Evolutionary conservation across 2,888 invertebrate genomes (phyloP).

Genomic region (Pimpla rufipes): DNA sequence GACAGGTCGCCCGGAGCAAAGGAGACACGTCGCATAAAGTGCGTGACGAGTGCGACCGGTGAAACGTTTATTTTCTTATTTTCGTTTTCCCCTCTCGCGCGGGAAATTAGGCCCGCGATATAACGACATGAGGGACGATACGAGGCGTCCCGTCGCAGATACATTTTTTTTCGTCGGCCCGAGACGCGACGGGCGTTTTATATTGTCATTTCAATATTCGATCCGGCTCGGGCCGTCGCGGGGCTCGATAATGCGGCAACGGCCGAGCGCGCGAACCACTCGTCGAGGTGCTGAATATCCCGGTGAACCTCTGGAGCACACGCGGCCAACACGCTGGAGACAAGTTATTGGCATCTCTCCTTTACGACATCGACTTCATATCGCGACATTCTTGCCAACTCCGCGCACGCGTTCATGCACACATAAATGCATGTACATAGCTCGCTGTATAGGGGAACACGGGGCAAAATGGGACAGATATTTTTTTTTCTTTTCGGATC

Average conservation of each 20-base stretch:
- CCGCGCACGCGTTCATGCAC: slow-evolving; percentile 25
- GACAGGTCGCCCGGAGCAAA: slow-evolving; percentile 41
- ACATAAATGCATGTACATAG: slow-evolving; percentile 31
- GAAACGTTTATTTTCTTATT: slow-evolving; percentile 59
- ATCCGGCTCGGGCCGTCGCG: slow-evolving; percentile 22
- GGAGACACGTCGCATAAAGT: slow-evolving; percentile 58
- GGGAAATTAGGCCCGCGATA: slow-evolving; percentile 55
- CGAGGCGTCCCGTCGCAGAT: slow-evolving; percentile 10
- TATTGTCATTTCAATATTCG: slow-evolving; percentile 55
- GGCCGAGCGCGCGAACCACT: slow-evolving; percentile 21
- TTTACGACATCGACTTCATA: slow-evolving; percentile 73
- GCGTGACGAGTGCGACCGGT: slow-evolving; percentile 58
- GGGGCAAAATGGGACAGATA: too few species aligned
- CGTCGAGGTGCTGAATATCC: slow-evolving; percentile 54
- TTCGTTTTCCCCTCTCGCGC: slow-evolving; percentile 24
- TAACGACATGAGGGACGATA: slow-evolving; percentile 4
- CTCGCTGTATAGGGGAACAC: too few species aligned
- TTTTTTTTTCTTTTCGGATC: too few species aligned
- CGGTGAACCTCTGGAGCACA: slow-evolving; percentile 25
- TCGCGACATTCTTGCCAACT: slow-evolving; percentile 70
- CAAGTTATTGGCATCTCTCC: slow-evolving; percentile 73
- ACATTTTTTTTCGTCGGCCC: slow-evolving; percentile 18
- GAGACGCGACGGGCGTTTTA: slow-evolving; percentile 20
- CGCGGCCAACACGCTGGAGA: slow-evolving; percentile 19
- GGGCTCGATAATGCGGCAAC: too few species aligned